These are phyloP conservation scores for Hydrotaea cyrtoneurina DNA, from an alignment of 2,888 invertebrate genomes.

Conservation along the genomic window DNA sequence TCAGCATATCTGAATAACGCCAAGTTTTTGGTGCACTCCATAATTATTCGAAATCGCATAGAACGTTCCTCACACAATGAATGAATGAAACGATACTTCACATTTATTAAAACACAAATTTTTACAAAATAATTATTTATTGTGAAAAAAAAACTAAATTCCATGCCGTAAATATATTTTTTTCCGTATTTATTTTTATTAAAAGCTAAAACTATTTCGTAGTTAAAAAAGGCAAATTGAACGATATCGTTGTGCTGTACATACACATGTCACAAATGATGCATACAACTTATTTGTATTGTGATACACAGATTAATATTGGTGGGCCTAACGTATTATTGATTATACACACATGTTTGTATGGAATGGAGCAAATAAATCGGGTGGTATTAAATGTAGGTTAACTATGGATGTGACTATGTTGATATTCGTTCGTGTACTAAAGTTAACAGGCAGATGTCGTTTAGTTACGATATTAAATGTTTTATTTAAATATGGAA, in stretches of 20 bases:
- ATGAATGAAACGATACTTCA: too few species aligned
- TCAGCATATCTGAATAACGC: too few species aligned
- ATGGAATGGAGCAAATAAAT: neutral
- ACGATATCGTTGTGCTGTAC: neutral
- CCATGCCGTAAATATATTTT: conserved; percentile 31
- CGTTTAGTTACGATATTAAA: conserved; percentile 22
- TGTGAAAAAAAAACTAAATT: conserved; percentile 55
- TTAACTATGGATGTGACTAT: neutral
- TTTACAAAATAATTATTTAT: conserved; percentile 53
- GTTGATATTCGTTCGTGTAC: neutral
- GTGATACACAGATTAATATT: conserved; percentile 1
- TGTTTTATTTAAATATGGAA: conserved; percentile 51
- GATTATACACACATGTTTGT: neutral
- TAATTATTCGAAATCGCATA: too few species aligned
- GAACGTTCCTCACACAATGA: too few species aligned
- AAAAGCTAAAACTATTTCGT: conserved; percentile 21
- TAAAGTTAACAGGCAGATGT: conserved; percentile 56
- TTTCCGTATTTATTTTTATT: too few species aligned
- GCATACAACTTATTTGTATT: neutral
- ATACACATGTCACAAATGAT: neutral
- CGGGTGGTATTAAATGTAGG: neutral
- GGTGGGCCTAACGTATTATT: conserved; percentile 23
- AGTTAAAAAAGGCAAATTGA: conserved; percentile 30
- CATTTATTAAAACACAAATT: too few species aligned
- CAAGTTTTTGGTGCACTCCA: too few species aligned